Evolutionary conservation across 2,113 vertebrate genomes (phyloP).

Genomic region (Tragelaphus strepsiceros): DNA sequence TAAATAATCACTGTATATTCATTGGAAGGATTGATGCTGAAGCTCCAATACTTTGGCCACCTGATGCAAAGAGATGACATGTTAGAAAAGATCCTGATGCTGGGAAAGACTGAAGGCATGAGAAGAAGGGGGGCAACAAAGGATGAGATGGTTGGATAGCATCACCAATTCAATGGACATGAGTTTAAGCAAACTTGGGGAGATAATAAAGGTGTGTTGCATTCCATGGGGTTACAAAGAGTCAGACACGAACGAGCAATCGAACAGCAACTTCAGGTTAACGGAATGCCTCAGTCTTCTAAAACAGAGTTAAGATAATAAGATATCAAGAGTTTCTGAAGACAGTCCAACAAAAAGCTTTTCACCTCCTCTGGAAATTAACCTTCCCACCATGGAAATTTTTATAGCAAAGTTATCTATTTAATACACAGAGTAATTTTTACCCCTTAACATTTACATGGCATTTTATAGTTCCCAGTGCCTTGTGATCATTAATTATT

Average conservation of each 20-base stretch:
- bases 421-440: slow-evolving; percentile 34
- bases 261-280: neutral
- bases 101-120: neutral
- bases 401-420: slow-evolving; percentile 17
- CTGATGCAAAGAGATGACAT: neutral
- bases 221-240: neutral
- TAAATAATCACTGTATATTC: neutral
- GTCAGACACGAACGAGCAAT: neutral
- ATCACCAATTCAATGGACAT: neutral
- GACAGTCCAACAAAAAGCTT: neutral
- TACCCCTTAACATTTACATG: slow-evolving; percentile 62
- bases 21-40: neutral
- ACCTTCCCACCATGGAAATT: neutral
- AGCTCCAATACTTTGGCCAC: neutral
- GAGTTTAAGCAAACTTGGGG: neutral
- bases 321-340: neutral
- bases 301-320: neutral
- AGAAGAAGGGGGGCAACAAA: neutral
- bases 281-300: neutral
- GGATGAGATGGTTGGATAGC: neutral
- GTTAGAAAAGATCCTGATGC: neutral
- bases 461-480: slow-evolving; percentile 41
- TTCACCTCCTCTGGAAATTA: neutral
- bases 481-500: slow-evolving; percentile 62
- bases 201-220: neutral